Base-by-base conservation (phyloP, 37 sponge, comb jelly and placozoan genomes). In the Oopsacas minuta region DNA sequence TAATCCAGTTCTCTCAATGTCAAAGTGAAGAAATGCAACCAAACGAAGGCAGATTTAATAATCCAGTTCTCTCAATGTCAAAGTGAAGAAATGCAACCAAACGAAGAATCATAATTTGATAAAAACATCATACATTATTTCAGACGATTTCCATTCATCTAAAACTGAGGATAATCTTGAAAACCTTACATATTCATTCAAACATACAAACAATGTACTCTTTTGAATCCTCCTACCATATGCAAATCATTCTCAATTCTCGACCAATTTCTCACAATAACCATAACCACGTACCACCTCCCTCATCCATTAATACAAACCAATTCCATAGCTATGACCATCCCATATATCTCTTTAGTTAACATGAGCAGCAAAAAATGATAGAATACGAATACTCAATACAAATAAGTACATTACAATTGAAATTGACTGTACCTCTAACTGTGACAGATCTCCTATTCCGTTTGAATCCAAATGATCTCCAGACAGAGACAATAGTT, bases 401-500 rank as follows among this genome's bases (percentile, higher is more conserved):
- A 20, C 28, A 61, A 61, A n/a, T n/a, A n/a, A n/a, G n/a, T n/a
- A n/a, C n/a, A n/a, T n/a, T n/a, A n/a, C n/a, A n/a, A n/a, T n/a
- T n/a, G n/a, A n/a, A n/a, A n/a, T n/a, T n/a, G n/a, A n/a, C n/a
- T 42, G 49, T 42, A 61, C 75, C 75, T 61, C 32, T 61, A 61
- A n/a, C 75, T 12, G 22, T 25, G 75, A 61, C 28, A 61, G 75
- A 25, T 61, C 75, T 12, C 75, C 75, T 61, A 61, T 61, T n/a
- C 75, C 75, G 30, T 3, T 61, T 3, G 30, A 25, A 34, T 61
- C 28, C 28, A 61, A 10, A 5, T 61, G 75, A 12, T 61, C 75
- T n/a, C 75, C 75, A 25, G 75, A 61, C 3, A 61, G 7, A 3
- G 75, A 61, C 75, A 61, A 20, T 20, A 61, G 7, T 61, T 61